Conservation (phyloP, 2,888 invertebrate genomes). For the Melinaea marsaeus region DNA sequence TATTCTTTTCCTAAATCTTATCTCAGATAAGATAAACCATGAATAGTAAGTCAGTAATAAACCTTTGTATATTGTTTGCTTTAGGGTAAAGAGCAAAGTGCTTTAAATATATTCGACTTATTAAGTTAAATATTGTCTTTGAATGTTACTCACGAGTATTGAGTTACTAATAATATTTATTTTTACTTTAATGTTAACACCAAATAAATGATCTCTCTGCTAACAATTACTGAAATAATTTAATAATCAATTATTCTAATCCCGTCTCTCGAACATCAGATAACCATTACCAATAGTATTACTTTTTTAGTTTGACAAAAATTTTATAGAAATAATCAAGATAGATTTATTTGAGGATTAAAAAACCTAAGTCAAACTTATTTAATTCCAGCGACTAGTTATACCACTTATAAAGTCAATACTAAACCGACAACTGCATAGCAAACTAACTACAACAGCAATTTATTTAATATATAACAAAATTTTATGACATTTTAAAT, state of each 20-base stretch:
- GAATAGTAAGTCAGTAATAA: conserved; percentile 30
- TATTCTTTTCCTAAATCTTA: conserved; percentile 54
- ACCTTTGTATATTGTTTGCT: conserved; percentile 22
- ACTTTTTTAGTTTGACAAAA: too few species aligned
- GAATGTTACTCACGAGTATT: background rate
- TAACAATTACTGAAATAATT: too few species aligned
- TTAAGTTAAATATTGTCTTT: background rate
- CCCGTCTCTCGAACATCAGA: too few species aligned
- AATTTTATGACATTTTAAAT: conserved; percentile 4
- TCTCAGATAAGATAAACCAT: conserved; percentile 39
- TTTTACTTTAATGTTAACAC: background rate
- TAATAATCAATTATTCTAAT: too few species aligned
- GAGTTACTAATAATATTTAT: background rate
- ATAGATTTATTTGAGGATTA: too few species aligned
- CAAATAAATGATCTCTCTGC: too few species aligned
- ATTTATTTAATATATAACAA: conserved; percentile 5
- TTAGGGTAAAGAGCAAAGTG: background rate
- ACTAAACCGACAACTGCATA: background rate
- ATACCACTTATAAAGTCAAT: too few species aligned
- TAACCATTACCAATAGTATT: too few species aligned
- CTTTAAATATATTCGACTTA: conserved; percentile 1
- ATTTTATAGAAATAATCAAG: too few species aligned
- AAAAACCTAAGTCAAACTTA: too few species aligned
- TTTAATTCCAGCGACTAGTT: too few species aligned
- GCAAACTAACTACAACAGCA: background rate